Evolutionary conservation across 1,140 invertebrate species (phyloP), one percentile per base, ranked within the genome.

Genomic region (Chrysomallon squamiferum): DNA sequence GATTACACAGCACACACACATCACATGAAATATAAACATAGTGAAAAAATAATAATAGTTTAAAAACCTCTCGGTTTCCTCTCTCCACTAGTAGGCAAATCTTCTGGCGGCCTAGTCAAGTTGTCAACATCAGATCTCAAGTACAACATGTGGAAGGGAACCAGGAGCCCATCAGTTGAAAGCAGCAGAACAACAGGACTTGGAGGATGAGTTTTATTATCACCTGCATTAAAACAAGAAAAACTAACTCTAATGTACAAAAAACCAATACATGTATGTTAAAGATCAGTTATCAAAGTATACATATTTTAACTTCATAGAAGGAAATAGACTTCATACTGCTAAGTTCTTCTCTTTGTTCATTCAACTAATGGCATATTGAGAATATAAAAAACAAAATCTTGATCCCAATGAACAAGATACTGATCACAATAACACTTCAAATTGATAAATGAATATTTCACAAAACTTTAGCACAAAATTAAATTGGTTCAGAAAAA

Each of bases 81-180:
- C 3, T 70, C 64, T n/a, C 83, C 85, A 5, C 73, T 78, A 59
- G 88, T 80, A 0, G 82, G 57, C 1, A 92, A 65, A 4, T 82
- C 76, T 67, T 91, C 87, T 2, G 89, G 87, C 41, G 89, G 87
- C 0, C 81, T 79, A 66, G 90, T 92, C 6, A 93, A 72, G 22
- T 76, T 82, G 0, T 82, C 76, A 1, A 86, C 86, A 18, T 85
- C 86, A 29, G 86, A 82, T 76, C 92, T 92, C 5, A 92, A 84
- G 78, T 93, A 92, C 5, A 93, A 84, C 59, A 92, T 87, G 76
- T 91, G 88, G 80, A 90, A 93, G 15, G 90, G 85, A 3, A 90
- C 88, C n/a, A 94, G 82, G 9, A 90, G 73, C 6, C 93, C 92
- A 49, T 91, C 88, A 52, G 92, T 89, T 1, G 91, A 91, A 29